Base-by-base conservation (phyloP, 2,888 invertebrate genomes). In the Lithodes maja region DNA sequence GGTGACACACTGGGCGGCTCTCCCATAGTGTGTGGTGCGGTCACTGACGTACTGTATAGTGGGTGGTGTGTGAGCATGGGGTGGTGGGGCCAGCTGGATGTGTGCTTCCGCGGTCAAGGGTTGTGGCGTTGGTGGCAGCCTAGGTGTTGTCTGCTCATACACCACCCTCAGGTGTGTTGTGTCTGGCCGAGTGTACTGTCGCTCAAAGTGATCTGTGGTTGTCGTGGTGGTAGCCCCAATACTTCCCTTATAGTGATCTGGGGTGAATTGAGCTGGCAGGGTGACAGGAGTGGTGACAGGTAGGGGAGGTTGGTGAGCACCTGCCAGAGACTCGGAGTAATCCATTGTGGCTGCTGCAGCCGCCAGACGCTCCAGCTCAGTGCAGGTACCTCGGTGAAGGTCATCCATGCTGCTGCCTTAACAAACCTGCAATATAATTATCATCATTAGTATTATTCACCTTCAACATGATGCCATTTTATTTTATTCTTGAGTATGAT, bases 261-360 rank as follows among this genome's bases (percentile, higher is more conserved):
- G 79, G 15, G 88, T 71, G 52, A 85, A 85, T 53, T 84, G 84
- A 15, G 83, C 53, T 17, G 88, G 17, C 17, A 88, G 80, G 61
- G 83, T 77, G 15, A 84, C 84, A 15, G 71, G 71, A 9, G 74
- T 55, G 33, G 80, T 68, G 52, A 85, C 85, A 55, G 85, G 69
- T 3, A 88, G 84, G n/a, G 88, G 50, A 15, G 88, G 81, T 50
- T 83, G 87, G 54, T 90, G 90, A 17, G 75, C 77, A 49, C 81
- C 77, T 33, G 85, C 77, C 17, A 90, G 61, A 54, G 90, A 85
- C 33, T 87, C 84, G 3, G 87, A 87, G 82, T 90, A 90, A 15
- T 82, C 90, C 90, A 90, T 90, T 12, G 90, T 85, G 33, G 87
- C 90, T 17, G 90, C 90, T 7, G 90, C 90, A 5, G 90, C 87